phyloP scores from a whole-genome alignment of 2,888 invertebrate genomes.

The Shargacucullia verbasci region DNA sequence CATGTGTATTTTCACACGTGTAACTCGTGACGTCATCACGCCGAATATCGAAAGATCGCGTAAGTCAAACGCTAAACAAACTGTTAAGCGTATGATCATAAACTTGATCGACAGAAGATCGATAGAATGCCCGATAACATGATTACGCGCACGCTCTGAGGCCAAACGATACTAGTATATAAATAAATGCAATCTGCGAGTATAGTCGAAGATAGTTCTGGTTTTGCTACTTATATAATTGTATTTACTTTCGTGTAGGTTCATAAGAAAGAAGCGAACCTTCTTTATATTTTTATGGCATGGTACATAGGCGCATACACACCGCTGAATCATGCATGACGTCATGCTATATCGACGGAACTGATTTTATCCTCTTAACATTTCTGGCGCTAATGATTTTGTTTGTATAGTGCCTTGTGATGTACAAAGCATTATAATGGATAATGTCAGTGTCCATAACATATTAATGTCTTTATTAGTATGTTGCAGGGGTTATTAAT shows the following conservation, averaged over 20 bases:
- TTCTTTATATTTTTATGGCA: neutral
- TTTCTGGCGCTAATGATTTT: conserved; percentile 19
- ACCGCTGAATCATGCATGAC: conserved; percentile 18
- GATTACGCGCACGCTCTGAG: neutral
- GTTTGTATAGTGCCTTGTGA: neutral
- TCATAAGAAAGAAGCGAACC: neutral
- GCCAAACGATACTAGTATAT: neutral
- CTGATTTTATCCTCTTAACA: conserved; percentile 7
- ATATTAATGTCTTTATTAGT: neutral
- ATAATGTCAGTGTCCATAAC: neutral
- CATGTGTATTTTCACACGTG: conserved; percentile 3
- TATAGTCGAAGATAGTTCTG: no score
- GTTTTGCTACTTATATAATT: no score
- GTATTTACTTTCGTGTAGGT: neutral
- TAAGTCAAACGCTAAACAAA: conserved; percentile 25
- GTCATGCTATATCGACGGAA: conserved; percentile 9
- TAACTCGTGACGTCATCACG: conserved; percentile 23
- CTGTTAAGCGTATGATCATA: conserved; percentile 7
- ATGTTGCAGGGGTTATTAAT: neutral
- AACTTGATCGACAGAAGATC: neutral
- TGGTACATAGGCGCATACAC: neutral
- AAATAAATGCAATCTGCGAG: no score
- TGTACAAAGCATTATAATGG: neutral
- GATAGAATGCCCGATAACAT: conserved; percentile 1
- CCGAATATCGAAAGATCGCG: conserved; percentile 13